Evolutionary conservation across 1,140 invertebrate genomes (phyloP), one percentile per base, ranked within the genome.

Genomic region (Oncopodura yosiiana): DNA sequence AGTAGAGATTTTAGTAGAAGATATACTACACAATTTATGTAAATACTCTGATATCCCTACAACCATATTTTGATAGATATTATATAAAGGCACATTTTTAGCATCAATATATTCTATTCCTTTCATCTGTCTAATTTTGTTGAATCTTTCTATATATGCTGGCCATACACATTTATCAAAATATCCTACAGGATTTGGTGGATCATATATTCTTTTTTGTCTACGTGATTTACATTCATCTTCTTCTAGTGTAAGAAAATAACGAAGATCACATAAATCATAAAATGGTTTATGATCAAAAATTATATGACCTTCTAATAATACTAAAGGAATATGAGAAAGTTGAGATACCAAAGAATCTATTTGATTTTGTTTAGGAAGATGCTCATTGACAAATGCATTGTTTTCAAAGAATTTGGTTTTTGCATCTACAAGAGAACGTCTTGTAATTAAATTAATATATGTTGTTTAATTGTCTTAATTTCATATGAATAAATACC

Each of bases 91-190:
- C 24, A 53, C 24, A 14, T 14, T 2, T 19, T 52, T 48, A 2
- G 49, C 48, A 46, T 58, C 49, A 37, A 46, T 21, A 24, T 53
- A 48, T 3, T n/a, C 19, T 34, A 52, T 51, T 3, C 16, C 29
- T 16, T 24, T 19, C 14, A 52, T 26, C 11, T 48, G 32, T 39
- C 23, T 37, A 23, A 43, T 30, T 16, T 37, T 24, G 32, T 41
- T 11, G 9, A 44, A 30, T 3, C 44, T 16, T 1, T 24, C 14
- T 0, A 55, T 50, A 66, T 83, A 82, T 61, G 82, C 78, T 0
- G 84, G 84, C 84, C 85, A 88, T 1, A 84, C 83, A 58, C 79
- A 78, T 30, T 71, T 70, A 16, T 88, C 83, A 68, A 88, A 87
- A 73, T 89, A 88, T 1, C 82, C 82, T 3, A 78, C 78, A 5